Evolutionary conservation across 1,140 invertebrate genomes (phyloP).

Genomic region (Drosophila subpulchrella): DNA sequence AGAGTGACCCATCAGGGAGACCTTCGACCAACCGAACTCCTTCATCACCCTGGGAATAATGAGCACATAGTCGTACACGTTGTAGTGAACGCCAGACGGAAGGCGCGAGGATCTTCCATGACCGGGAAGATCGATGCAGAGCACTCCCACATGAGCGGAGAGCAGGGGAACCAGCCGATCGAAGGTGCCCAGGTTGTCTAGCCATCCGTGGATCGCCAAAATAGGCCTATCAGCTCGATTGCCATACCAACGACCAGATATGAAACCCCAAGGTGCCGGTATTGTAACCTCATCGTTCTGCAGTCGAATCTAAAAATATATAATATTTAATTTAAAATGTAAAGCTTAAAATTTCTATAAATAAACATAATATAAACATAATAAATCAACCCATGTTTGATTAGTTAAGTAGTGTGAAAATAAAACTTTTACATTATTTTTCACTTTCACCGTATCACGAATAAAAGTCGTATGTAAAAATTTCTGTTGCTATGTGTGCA

Average conservation of each 20-base stretch:
- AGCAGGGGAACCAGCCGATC: conserved; percentile 88
- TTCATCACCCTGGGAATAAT: conserved; percentile 86
- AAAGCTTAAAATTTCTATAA: neutral
- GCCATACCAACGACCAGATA: conserved; percentile 89
- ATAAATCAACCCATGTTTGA: no score
- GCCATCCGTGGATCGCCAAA: conserved; percentile 90
- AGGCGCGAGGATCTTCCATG: conserved; percentile 89
- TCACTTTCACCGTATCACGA: no score
- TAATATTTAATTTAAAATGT: neutral
- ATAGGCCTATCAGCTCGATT: conserved; percentile 87
- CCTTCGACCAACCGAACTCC: conserved; percentile 88
- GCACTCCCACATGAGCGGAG: conserved; percentile 86
- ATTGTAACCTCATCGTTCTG: conserved; percentile 87
- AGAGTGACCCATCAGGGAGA: conserved; percentile 89
- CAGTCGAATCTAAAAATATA: neutral
- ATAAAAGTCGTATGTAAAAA: no score
- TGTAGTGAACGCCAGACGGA: conserved; percentile 87
- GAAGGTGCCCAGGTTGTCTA: conserved; percentile 90
- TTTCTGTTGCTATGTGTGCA: neutral
- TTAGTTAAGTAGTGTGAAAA: no score
- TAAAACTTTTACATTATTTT: no score
- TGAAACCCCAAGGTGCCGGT: conserved; percentile 87
- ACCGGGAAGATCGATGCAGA: conserved; percentile 89
- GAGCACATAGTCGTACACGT: conserved; percentile 85
- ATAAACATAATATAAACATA: no score